phyloP scores from a whole-genome alignment of 2,797 vertebrate genomes.

The Esox lucius region DNA sequence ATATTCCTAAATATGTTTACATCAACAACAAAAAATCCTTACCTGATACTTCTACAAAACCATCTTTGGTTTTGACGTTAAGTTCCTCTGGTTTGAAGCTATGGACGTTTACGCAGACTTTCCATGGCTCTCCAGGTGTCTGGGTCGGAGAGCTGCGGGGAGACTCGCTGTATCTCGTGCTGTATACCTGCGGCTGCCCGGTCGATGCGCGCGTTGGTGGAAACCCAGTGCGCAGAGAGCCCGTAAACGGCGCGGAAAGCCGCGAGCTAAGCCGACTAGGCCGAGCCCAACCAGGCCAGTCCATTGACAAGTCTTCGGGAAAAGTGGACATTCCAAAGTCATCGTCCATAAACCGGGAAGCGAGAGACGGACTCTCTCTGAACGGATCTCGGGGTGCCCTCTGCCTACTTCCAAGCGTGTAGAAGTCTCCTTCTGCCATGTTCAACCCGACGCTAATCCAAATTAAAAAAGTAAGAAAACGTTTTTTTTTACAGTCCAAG shows the following conservation, averaged over 20 bases:
- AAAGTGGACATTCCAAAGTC: constrained; percentile 92
- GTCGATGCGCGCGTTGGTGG: constrained; percentile 65
- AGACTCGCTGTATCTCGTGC: constrained; percentile 77
- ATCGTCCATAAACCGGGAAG: constrained; percentile 90
- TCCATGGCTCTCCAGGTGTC: constrained; percentile 90
- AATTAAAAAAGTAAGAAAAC: constrained; percentile 14
- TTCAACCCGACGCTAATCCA: constrained; percentile 15
- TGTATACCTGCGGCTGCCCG: constrained; percentile 72
- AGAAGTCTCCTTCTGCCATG: constrained; percentile 81
- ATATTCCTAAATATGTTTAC: no score
- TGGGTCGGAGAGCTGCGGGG: constrained; percentile 75
- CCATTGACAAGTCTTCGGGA: constrained; percentile 86
- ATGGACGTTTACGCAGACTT: constrained; percentile 97
- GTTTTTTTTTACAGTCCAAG: background rate
- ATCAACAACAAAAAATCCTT: constrained; percentile 46
- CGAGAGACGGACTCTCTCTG: constrained; percentile 70
- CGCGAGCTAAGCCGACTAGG: constrained; percentile 74
- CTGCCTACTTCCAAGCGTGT: constrained; percentile 81
- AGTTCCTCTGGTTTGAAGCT: constrained; percentile 94
- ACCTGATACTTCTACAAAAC: constrained; percentile 98
- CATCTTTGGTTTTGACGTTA: constrained; percentile 91
- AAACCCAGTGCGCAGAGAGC: constrained; percentile 80
- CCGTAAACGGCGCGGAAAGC: constrained; percentile 80
- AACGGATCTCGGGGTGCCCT: constrained; percentile 85
- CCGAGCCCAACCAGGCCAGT: constrained; percentile 94